Base-by-base conservation (phyloP, 2,888 invertebrate genomes). In the Melinaea marsaeus region DNA sequence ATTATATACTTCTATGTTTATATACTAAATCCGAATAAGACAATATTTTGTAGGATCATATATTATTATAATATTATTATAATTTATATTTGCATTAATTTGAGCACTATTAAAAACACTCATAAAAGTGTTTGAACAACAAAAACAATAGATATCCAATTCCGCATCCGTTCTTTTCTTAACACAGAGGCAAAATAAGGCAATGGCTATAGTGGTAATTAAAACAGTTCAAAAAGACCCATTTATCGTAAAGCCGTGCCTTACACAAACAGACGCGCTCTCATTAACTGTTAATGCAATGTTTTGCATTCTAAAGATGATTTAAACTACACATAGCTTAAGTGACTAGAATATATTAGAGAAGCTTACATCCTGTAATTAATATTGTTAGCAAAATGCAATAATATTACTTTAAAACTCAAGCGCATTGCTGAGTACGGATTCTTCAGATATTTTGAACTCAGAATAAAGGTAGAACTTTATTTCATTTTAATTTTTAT, bases 131-230 rank as follows among this genome's bases (percentile, higher is more conserved):
- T 22, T 22, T 22, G 22, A 11, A 46, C 46, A n/a, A 13, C 4
- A 46, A 13, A 1, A 46, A 46, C 46, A n/a, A n/a, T 46, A 4
- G 22, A 22, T 22, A 22, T 13, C 46, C 11, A 46, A n/a, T n/a
- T 46, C 13, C 57, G 54, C 22, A 63, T 47, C 56, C 58, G 48
- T 34, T 32, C 51, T 7, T 68, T 5, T 64, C 66, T 69, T 72
- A 51, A 6, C 1, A 58, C 71, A 63, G 46, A 51, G 37, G 46
- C 45, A 56, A 66, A 69, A 73, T 79, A 77, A 79, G 74, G 75
- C 74, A 77, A 78, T 77, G 78, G 74, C 76, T 74, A 72, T 74
- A 75, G 74, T 71, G 75, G 76, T 79, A 80, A 82, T 81, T 83
- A 83, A 83, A 80, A 76, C 78, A 76, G 77, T 77, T 72, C 71